Percentiles rank a stretch among this genome's conserved stretches.
Evolutionary conservation across 2,888 invertebrate species (phyloP).

Genomic region (Gryllus longicercus): DNA sequence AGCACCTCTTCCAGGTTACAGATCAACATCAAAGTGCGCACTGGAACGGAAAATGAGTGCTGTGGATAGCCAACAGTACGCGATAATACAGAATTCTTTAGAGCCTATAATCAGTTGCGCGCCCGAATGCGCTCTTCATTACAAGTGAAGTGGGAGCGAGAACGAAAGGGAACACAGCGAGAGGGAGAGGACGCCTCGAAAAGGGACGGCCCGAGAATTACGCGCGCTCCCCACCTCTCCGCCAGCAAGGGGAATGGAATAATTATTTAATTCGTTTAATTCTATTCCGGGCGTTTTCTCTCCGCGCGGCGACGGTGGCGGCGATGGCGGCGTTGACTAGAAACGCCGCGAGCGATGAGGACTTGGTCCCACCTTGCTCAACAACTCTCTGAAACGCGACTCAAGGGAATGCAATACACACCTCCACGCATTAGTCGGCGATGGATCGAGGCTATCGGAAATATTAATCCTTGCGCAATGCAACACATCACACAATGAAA

Average conservation of each 20-base stretch:
- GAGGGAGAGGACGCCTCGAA: background rate
- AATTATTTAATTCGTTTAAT: conserved; percentile 17
- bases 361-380: background rate
- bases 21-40: conserved; percentile 9
- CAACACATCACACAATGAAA: background rate
- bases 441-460: background rate
- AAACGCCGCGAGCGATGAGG: too few relatives aligned
- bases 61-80: conserved; percentile 7
- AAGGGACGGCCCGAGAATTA: background rate
- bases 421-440: background rate
- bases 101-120: conserved; percentile 17
- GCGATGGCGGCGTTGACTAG: too few relatives aligned
- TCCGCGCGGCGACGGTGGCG: background rate
- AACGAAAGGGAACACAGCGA: background rate
- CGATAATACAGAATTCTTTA: conserved; percentile 17
- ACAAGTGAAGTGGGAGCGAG: conserved; percentile 5
- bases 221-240: background rate
- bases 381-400: background rate
- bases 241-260: background rate
- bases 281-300: background rate
- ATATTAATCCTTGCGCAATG: background rate
- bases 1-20: conserved; percentile 17
- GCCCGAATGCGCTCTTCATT: conserved; percentile 4
- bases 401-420: background rate
- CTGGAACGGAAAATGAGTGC: conserved; percentile 17